Evolutionary conservation across 2,888 invertebrate genomes (phyloP), one percentile per base, ranked within the genome.

Genomic region (Pedicia rivosa): DNA sequence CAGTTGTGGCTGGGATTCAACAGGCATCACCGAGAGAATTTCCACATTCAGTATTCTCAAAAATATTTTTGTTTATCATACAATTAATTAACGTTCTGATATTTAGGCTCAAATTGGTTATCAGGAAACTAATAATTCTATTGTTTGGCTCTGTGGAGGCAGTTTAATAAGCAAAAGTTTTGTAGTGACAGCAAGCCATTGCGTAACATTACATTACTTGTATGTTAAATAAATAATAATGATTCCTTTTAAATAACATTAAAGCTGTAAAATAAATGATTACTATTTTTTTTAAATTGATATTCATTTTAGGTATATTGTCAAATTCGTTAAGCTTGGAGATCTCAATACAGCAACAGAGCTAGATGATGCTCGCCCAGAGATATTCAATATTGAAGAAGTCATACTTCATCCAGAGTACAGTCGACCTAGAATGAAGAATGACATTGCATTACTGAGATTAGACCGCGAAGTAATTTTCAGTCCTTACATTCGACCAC

Each of bases 121-220:
- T 28, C 38, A 42, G 30, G 37, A 38, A 30, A n/a, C n/a, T n/a
- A n/a, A n/a, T n/a, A n/a, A n/a, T n/a, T 32, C 37, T 13, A 39
- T 38, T 25, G 38, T 35, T 35, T 64, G 59, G 61, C 26, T 36
- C 2, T 72, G 72, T 48, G 71, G 70, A 4, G 73, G 70, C 2
- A 60, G 65, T 2, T 48, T 72, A 19, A 61, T 72, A 13, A 65
- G 66, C 29, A 58, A 63, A 8, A 50, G 51, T 27, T 66, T 62
- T 52, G 60, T 71, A 2, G 47, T 72, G 22, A 68, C 68, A 3
- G 69, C 70, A 4, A 71, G 67, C 1, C 71, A 73, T 47, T 73
- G 72, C 43, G 45, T 43, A n/a, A n/a, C n/a, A n/a, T n/a, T n/a
- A n/a, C n/a, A n/a, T n/a, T n/a, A n/a, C n/a, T n/a, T n/a, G n/a